A percentile compares a stretch with the other conserved stretches of the same genome.
Evolutionary conservation across 1,140 invertebrate species (phyloP).

Genomic region (Paracyclopina nana): DNA sequence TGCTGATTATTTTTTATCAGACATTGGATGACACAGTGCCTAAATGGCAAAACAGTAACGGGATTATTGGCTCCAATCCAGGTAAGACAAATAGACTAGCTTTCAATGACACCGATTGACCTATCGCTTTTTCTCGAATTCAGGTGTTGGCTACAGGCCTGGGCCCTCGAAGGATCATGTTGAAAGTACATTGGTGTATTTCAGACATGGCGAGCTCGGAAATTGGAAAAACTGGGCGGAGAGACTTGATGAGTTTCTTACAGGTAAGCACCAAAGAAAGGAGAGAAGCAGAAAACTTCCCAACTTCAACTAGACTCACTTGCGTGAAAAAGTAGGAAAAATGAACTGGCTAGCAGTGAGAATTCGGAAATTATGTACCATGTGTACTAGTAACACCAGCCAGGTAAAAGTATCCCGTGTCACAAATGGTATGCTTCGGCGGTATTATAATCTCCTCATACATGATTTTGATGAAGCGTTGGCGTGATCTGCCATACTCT

Average conservation of each 20-base stretch:
- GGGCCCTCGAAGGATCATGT: constrained; percentile 1
- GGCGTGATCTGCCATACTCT: no score
- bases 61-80: constrained; percentile 75
- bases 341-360: no score
- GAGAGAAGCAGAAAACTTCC: background rate
- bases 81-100: constrained; percentile 33
- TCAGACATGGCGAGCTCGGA: constrained; percentile 5
- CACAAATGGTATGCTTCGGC: no score
- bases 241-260: background rate
- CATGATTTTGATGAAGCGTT: no score
- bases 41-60: constrained; percentile 59
- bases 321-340: no score
- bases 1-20: constrained; percentile 79
- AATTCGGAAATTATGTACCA: no score
- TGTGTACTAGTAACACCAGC: no score
- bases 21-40: constrained; percentile 63
- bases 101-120: background rate
- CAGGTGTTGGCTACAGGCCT: constrained; percentile 8
- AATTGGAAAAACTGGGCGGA: constrained; percentile 6
- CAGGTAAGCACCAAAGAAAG: no score
- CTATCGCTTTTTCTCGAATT: background rate
- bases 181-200: constrained; percentile 11
- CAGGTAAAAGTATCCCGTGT: no score
- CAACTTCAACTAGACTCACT: no score
- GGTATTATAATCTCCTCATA: no score